Percentiles rank a stretch among this genome's conserved stretches.
These are phyloP conservation scores for Sesia bembeciformis DNA, from an alignment of 2,888 invertebrate genomes.

Conservation along the genomic window DNA sequence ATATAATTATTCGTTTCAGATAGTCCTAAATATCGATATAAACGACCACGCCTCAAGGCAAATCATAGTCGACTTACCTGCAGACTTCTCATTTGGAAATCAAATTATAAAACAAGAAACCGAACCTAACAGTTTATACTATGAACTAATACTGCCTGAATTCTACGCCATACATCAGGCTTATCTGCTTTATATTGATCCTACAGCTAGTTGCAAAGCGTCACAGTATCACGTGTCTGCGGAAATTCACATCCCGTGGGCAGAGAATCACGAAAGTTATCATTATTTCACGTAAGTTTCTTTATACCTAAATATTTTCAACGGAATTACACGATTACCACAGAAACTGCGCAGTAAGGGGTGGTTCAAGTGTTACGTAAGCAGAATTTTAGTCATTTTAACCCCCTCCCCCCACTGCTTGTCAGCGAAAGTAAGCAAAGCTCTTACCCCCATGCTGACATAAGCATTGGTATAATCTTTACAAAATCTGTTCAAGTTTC, in stretches of 20 bases:
- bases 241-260: conserved; percentile 79
- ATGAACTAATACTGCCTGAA: conserved; percentile 73
- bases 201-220: conserved; percentile 52
- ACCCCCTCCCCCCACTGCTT: no score
- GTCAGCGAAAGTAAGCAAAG: no score
- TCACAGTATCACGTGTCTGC: conserved; percentile 73
- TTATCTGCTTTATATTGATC: conserved; percentile 74
- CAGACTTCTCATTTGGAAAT: conserved; percentile 33
- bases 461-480: no score
- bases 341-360: no score
- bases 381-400: no score
- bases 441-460: no score
- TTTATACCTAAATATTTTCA: neutral
- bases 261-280: conserved; percentile 73
- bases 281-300: conserved; percentile 75
- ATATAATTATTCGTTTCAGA: conserved; percentile 35
- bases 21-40: conserved; percentile 77
- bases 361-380: no score
- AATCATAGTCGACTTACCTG: conserved; percentile 47
- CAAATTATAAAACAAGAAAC: conserved; percentile 68
- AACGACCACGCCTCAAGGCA: conserved; percentile 62
- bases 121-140: conserved; percentile 71
- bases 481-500: no score
- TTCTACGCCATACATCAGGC: conserved; percentile 76
- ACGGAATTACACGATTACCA: no score